These are phyloP conservation scores for Isichthys henryi DNA, from an alignment of 2,113 vertebrate species.

Conservation along the genomic window DNA sequence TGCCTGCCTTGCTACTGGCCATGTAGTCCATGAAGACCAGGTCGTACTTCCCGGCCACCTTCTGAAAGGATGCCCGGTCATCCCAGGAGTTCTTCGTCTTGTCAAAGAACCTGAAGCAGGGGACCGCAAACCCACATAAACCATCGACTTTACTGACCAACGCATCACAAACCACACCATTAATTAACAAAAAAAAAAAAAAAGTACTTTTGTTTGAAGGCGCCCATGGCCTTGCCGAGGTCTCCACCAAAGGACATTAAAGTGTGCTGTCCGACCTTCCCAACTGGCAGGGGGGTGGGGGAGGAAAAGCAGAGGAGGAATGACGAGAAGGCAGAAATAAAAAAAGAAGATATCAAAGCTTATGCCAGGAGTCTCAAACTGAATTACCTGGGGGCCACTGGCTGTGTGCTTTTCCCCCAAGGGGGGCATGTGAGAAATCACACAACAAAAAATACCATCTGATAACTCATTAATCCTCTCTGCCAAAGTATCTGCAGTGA, in stretches of 20 bases:
- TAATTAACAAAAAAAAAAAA: neutral
- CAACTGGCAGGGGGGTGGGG: conserved; percentile 58
- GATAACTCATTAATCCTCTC: too few relatives aligned
- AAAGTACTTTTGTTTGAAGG: conserved; percentile 77
- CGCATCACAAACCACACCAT: neutral
- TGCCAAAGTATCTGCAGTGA: too few relatives aligned
- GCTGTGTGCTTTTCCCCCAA: too few relatives aligned
- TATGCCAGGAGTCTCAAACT: neutral
- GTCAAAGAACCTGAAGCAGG: conserved; percentile 68
- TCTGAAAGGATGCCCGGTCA: conserved; percentile 63
- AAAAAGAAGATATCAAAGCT: neutral
- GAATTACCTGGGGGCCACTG: neutral
- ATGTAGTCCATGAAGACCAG: conserved; percentile 76
- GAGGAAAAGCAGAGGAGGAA: neutral
- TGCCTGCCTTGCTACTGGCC: conserved; percentile 41
- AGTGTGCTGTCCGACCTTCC: conserved; percentile 72
- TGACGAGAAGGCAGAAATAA: neutral
- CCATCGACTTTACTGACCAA: neutral
- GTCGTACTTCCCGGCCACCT: conserved; percentile 79
- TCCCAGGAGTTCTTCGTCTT: conserved; percentile 85
- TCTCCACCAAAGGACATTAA: conserved; percentile 63
- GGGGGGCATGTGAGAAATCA: too few relatives aligned
- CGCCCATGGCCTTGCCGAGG: conserved; percentile 71
- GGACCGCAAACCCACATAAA: conserved; percentile 3
- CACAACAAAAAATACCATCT: too few relatives aligned